Percentiles rank a stretch among this genome's conserved stretches.
Conservation (phyloP, 2,888 invertebrate species). For the Tuberolachnus salignus region DNA sequence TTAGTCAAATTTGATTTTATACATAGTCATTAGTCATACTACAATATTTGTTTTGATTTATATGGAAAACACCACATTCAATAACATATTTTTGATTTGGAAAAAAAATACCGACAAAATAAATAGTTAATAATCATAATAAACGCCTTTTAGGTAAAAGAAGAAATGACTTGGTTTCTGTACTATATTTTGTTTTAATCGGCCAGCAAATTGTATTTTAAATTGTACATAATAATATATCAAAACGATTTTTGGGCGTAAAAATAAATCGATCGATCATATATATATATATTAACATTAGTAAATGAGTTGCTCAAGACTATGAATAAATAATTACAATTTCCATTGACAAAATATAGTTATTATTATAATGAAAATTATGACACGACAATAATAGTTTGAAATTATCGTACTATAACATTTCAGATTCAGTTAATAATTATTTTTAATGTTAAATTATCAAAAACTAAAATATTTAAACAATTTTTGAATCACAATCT, state of each 20-base stretch:
- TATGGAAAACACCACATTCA: too few species aligned
- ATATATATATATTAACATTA: constrained; percentile 23
- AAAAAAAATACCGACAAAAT: not conserved
- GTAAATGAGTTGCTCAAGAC: constrained; percentile 6
- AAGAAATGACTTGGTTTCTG: not conserved
- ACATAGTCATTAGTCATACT: too few species aligned
- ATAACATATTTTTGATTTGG: not conserved
- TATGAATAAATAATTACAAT: constrained; percentile 35
- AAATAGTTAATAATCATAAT: too few species aligned
- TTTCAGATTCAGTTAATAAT: not conserved
- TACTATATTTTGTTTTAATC: constrained; percentile 43
- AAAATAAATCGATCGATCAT: constrained; percentile 28
- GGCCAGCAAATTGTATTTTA: constrained; percentile 9
- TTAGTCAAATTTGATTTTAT: too few species aligned
- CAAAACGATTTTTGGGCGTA: not conserved
- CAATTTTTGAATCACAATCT: constrained; percentile 6
- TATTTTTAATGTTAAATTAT: constrained; percentile 18
- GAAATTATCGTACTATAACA: constrained; percentile 46
- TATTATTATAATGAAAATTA: constrained; percentile 11
- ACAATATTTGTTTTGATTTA: too few species aligned
- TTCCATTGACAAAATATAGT: constrained; percentile 21
- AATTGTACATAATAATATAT: constrained; percentile 13
- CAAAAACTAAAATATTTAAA: constrained; percentile 38
- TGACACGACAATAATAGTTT: constrained; percentile 6
- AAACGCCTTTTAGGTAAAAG: not conserved